Conservation (phyloP, 2,888 invertebrate genomes). For the Magallana nippona region DNA sequence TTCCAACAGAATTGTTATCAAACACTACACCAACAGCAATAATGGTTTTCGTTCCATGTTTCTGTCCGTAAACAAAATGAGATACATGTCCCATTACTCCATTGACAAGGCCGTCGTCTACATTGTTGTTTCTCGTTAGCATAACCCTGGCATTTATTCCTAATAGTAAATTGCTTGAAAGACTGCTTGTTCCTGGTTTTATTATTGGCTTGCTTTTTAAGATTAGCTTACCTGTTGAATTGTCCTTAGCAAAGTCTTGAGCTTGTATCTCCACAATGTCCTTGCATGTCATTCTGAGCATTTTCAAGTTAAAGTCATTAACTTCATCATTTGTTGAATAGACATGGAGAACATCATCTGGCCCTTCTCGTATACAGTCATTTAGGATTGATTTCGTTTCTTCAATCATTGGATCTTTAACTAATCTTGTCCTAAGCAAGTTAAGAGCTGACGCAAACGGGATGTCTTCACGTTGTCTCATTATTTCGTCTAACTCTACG, state of each 20-base stretch:
- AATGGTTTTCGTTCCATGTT: not conserved
- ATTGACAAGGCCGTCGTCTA: too few relatives aligned
- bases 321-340: slow-evolving; percentile 50
- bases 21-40: not conserved
- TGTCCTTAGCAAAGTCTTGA: too few relatives aligned
- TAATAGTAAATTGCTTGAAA: too few relatives aligned
- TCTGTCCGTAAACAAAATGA: not conserved
- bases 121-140: too few relatives aligned
- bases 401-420: too few relatives aligned
- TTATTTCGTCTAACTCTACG: slow-evolving; percentile 4
- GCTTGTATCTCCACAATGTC: not conserved
- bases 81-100: too few relatives aligned
- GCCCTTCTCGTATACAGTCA: slow-evolving; percentile 27
- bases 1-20: not conserved
- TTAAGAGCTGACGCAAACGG: not conserved
- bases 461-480: not conserved
- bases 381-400: not conserved
- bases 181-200: too few relatives aligned
- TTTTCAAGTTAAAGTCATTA: slow-evolving; percentile 44
- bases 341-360: slow-evolving; percentile 44
- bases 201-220: too few relatives aligned
- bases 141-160: too few relatives aligned
- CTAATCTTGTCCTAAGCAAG: not conserved
- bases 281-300: slow-evolving; percentile 5
- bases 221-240: too few relatives aligned